phyloP scores from a whole-genome alignment of 2,113 vertebrate species.

The Hippocampus abdominalis region DNA sequence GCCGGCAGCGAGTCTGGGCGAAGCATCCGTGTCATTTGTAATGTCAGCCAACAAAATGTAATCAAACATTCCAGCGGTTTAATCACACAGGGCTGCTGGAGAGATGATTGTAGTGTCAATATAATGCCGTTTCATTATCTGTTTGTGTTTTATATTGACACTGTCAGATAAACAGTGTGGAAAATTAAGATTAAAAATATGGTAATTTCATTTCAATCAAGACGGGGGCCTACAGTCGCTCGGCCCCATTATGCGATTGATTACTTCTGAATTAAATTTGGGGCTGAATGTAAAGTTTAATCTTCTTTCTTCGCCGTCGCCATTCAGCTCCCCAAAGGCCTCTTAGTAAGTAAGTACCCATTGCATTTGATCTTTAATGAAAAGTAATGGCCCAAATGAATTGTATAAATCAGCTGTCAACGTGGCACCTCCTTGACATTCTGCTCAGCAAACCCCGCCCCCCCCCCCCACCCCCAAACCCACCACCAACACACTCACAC shows the following conservation, averaged over 20 bases:
- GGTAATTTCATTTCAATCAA: constrained; percentile 99
- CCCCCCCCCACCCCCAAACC: too few relatives aligned
- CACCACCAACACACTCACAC: constrained; percentile 19
- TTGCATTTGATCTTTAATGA: constrained; percentile 99
- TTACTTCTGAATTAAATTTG: constrained; percentile 99
- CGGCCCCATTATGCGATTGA: constrained; percentile 99
- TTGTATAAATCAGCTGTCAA: constrained; percentile 99
- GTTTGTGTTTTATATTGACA: constrained; percentile 99
- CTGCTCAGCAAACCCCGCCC: constrained; percentile 69
- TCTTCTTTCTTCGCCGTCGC: constrained; percentile 99
- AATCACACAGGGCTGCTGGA: constrained; percentile 99
- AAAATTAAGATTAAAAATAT: constrained; percentile 99
- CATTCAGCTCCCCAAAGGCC: constrained; percentile 99
- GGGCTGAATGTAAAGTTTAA: constrained; percentile 99
- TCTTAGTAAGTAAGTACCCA: constrained; percentile 99
- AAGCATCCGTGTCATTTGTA: constrained; percentile 99
- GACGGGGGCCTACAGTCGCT: constrained; percentile 97
- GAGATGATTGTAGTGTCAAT: constrained; percentile 99
- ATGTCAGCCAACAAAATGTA: constrained; percentile 99
- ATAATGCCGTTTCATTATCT: constrained; percentile 99
- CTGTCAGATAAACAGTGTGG: constrained; percentile 99
- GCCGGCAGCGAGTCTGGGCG: constrained; percentile 99
- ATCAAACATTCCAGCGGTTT: constrained; percentile 99
- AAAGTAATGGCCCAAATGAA: constrained; percentile 99
- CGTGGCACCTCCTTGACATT: constrained; percentile 94